Evolutionary conservation across 30 jellyfish, hydroid and myxozoan genomes (phyloP).

Genomic region (Nemopilema nomurai): DNA sequence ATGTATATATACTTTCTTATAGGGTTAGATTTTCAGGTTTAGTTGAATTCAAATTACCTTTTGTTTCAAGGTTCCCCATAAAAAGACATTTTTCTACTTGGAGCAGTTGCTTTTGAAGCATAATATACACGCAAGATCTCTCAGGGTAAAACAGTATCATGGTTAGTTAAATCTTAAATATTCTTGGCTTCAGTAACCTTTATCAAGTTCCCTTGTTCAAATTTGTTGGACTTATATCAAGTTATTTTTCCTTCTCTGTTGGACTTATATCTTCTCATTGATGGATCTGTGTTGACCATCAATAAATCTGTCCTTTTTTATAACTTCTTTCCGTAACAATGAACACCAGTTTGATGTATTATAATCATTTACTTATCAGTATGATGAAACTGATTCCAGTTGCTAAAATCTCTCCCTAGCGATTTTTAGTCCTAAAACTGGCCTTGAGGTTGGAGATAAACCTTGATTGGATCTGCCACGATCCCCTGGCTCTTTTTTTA

Average conservation of each 20-base stretch:
- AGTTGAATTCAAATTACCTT: not conserved
- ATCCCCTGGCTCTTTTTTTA: not conserved
- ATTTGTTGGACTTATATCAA: no score
- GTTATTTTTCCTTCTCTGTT: no score
- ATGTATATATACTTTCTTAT: no score
- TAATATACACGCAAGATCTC: slow-evolving; percentile 68
- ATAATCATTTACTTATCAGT: no score
- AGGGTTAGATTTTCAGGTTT: not conserved
- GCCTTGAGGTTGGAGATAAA: not conserved
- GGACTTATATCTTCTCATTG: no score
- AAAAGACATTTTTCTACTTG: slow-evolving; percentile 88
- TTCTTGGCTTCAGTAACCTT: no score
- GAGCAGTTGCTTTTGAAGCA: slow-evolving; percentile 95
- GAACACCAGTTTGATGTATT: no score
- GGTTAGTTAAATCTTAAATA: slow-evolving; percentile 52
- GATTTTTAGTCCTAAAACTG: not conserved
- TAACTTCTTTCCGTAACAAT: no score
- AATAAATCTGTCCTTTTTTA: no score
- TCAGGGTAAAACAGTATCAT: slow-evolving; percentile 94
- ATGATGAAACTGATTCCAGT: not conserved
- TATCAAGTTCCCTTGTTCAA: no score
- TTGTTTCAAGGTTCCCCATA: slow-evolving; percentile 9
- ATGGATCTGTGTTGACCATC: no score
- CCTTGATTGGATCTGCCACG: not conserved
- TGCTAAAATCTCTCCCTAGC: not conserved